Evolutionary conservation across 1,140 invertebrate species (phyloP), one percentile per base, ranked within the genome.

Genomic region (Heliconius himera): DNA sequence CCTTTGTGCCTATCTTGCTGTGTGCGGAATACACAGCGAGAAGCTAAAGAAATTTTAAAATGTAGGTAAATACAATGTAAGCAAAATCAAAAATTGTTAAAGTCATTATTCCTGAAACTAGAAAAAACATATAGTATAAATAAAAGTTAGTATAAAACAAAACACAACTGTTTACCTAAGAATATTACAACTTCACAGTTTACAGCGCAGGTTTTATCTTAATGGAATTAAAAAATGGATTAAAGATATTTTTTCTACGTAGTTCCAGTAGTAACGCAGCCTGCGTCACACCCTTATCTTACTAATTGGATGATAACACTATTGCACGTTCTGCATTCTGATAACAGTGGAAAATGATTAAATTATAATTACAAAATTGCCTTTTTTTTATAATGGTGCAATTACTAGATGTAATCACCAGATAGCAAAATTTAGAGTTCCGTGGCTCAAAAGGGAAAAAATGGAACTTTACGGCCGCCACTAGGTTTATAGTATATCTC

Each of bases 231-330:
- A 29, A 66, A 66, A 66, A 9, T 29, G 56, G 56, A 66, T 66
- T 66, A 66, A 66, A 22, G 56, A 66, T 66, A 66, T 29, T 66
- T 22, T 29, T 66, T 22, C 60, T 1, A 29, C 13, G 60, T 66
- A 66, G 60, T 66, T 66, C 29, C 60, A 29, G 60, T 66, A 66
- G 60, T 66, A 66, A 66, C 11, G 60, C 26, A 22, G 56, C 46
- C 66, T 41, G 56, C 74, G 74, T 76, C 74, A 76, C 46, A 70
- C 26, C 74, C 11, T 66, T 76, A 76, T 76, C 74, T 36, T 8
- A 13, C 74, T 76, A 76, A 76, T 76, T 76, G 41, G 56, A 66
- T 46, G 74, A 74, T 74, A 74, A 11, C 49, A 8, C 60, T 29
- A 66, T 66, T 66, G 60, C n/a, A 6, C 26, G 26, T 26, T 66